Base-by-base conservation (phyloP, 2,113 vertebrate genomes). In the Corapipo altera region DNA sequence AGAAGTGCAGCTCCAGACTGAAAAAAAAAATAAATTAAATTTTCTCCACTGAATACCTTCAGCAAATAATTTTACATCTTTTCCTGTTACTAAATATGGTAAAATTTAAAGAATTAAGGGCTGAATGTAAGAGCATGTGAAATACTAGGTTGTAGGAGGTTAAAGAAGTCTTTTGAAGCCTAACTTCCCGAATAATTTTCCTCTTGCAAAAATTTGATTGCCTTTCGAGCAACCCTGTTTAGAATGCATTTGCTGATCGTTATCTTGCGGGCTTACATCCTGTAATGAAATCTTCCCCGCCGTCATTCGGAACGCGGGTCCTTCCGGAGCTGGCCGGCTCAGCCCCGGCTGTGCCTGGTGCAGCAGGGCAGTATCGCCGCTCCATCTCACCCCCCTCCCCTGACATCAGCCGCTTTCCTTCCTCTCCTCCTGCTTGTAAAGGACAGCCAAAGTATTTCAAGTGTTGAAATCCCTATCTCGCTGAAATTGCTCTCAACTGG, bases 291-390 rank as follows among this genome's bases (percentile, higher is more conserved):
- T 61, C 77, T 91, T 66, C 27, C 48, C 46, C 0, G 0, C 69
- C 1, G 4, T 15, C 6, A 8, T 66, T 49, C 2, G 2, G 21
- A 58, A 37, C 12, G 0, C 0, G 1, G 49, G 49, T 23, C 43
- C 73, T 86, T 49, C 37, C 0, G 12, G 18, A 27, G 37, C 64
- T 46, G 71, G 26, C 2, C 3, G 66, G 41, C 79, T 70, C 2
- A 0, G 12, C 2, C 2, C 8, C 24, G 54, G 41, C 77, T 2
- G 1, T 75, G 73, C 66, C 58, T 6, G 28, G 7, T 0, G 4
- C 16, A 11, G 43, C 15, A 11, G 51, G 62, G 52, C 1, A 1
- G 14, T n/a, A 41, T 54, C 12, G 1, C 55, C 19, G 78, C 72
- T 46, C 72, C 72, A 10, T 43, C 79, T 55, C 89, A 28, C 37